Conservation (phyloP, 2,113 vertebrate species). For the Castor canadensis region DNA sequence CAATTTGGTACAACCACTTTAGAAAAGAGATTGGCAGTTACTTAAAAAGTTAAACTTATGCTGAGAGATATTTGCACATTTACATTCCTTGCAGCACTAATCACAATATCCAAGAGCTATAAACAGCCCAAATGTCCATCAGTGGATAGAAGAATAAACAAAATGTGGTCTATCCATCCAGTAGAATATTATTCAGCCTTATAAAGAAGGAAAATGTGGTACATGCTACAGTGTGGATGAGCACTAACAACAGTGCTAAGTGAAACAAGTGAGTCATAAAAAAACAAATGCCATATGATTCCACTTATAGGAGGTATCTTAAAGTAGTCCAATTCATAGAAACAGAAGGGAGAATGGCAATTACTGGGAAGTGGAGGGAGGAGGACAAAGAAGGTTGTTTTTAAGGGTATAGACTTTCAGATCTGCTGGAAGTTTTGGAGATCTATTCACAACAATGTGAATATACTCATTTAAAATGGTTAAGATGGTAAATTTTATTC, state of each 20-base stretch:
- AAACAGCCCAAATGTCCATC: background rate
- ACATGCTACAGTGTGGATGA: background rate
- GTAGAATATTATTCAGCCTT: background rate
- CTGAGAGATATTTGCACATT: background rate
- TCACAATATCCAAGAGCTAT: background rate
- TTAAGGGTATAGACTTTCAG: background rate
- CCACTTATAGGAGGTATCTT: too few relatives aligned
- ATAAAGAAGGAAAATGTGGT: background rate
- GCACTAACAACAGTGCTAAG: too few relatives aligned
- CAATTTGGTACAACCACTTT: background rate
- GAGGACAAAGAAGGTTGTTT: background rate
- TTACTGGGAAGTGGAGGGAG: too few relatives aligned
- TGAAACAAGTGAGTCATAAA: too few relatives aligned
- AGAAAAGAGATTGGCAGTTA: background rate
- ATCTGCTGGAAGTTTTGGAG: background rate
- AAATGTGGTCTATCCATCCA: too few relatives aligned
- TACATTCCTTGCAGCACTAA: background rate
- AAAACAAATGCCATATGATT: too few relatives aligned
- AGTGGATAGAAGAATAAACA: background rate
- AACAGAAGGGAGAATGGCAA: too few relatives aligned
- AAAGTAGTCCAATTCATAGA: too few relatives aligned
- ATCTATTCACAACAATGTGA: background rate
- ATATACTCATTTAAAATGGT: background rate
- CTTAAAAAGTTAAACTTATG: constrained; percentile 1
- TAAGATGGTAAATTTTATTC: background rate